These are phyloP conservation scores for Cotesia glomerata DNA, from an alignment of 1,140 invertebrate species.

Conservation along the genomic window DNA sequence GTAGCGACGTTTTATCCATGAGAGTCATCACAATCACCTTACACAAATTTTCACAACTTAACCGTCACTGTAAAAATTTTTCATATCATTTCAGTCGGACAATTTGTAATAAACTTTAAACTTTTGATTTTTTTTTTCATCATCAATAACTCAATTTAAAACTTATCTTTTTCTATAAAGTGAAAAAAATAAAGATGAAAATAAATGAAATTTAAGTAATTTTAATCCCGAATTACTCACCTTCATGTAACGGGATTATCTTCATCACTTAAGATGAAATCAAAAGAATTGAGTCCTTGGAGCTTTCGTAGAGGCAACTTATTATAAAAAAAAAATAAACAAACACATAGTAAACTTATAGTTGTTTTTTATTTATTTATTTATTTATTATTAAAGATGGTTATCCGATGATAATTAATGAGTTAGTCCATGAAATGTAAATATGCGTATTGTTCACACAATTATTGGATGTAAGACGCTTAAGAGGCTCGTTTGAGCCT, in stretches of 20 bases:
- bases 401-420: not conserved
- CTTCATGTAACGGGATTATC: conserved; percentile 34
- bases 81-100: no score
- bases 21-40: not conserved
- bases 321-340: conserved; percentile 12
- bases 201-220: not conserved
- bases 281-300: conserved; percentile 24
- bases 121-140: not conserved
- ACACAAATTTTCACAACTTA: not conserved
- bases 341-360: conserved; percentile 19
- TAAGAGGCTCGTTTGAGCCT: conserved; percentile 43
- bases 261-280: conserved; percentile 31
- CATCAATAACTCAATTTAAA: not conserved
- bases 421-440: not conserved
- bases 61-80: not conserved
- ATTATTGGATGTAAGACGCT: conserved; percentile 36
- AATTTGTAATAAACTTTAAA: no score
- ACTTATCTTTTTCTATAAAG: not conserved
- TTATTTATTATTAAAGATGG: not conserved
- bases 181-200: not conserved
- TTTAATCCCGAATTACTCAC: conserved; percentile 34
- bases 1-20: not conserved
- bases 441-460: conserved; percentile 16
- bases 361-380: not conserved
- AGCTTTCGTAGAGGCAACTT: not conserved